Evolutionary conservation across 2,113 vertebrate species (phyloP), one percentile per base, ranked within the genome.

Genomic region (Syngnathoides biaculeatus): DNA sequence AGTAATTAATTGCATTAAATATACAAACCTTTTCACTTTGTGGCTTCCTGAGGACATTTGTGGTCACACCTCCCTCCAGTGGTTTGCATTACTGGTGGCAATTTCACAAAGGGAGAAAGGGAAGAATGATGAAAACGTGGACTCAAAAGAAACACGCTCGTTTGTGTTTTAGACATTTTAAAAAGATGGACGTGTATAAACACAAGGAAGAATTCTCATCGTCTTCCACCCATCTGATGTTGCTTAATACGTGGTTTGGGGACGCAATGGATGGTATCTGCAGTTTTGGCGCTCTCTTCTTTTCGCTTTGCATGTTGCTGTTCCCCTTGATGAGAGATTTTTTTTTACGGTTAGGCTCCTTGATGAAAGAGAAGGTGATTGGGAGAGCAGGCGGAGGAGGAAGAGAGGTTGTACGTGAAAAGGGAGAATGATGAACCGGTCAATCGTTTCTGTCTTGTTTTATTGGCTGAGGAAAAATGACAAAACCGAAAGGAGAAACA

Each of bases 261-360:
- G 69, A 65, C 62, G 50, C 30, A 47, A 15, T 50, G 45, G 55
- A 57, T 14, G 13, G 52, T 13, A 43, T 67, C 13, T 35, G 39
- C 59, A 42, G 24, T 57, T 30, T 38, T 20, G 42, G 19, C 40
- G 35, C 40, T 50, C 48, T 61, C 53, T 65, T 65, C 77, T 11
- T 58, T 63, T 71, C 11, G 35, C 56, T 78, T 78, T 63, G 5
- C 38, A 3, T 71, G 60, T 74, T 26, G 79, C 66, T 24, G 56
- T 59, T 66, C 43, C 20, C 65, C 40, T 45, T 79, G 79, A 86
- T 73, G 75, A 79, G 86, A 83, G 80, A 79, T 9, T 43, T 85
- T 84, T 87, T 85, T 84, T 79, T 58, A 83, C 84, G 78, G 72
- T 61, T 62, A 68, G 53, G 70, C 71, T 75, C 81, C 69, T 65